These are phyloP conservation scores for Pomacea canaliculata DNA, from an alignment of 2,888 invertebrate genomes.

Conservation along the genomic window DNA sequence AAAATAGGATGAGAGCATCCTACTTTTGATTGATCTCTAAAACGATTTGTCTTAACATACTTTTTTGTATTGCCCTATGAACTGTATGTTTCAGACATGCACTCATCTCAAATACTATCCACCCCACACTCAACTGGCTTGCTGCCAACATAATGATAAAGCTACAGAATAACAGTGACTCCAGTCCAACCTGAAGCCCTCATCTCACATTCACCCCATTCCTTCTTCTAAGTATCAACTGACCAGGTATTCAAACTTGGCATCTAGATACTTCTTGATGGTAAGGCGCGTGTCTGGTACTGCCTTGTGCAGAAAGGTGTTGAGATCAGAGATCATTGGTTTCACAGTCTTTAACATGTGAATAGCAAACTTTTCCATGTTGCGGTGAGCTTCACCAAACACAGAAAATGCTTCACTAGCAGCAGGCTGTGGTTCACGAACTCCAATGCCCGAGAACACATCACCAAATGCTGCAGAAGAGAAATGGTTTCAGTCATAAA, in stretches of 20 bases:
- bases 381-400: conserved; percentile 94
- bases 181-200: too few relatives aligned
- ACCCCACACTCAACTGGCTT: too few relatives aligned
- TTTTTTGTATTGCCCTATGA: too few relatives aligned
- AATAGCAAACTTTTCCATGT: conserved; percentile 90
- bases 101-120: too few relatives aligned
- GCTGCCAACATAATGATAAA: too few relatives aligned
- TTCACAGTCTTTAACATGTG: conserved; percentile 90
- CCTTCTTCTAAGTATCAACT: conserved; percentile 32
- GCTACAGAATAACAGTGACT: too few relatives aligned
- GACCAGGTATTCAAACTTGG: conserved; percentile 95
- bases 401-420: conserved; percentile 95
- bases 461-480: conserved; percentile 85
- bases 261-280: conserved; percentile 97
- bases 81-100: too few relatives aligned
- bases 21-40: too few relatives aligned
- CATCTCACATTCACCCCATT: too few relatives aligned
- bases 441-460: conserved; percentile 93
- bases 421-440: conserved; percentile 92
- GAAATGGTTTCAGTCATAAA: background rate
- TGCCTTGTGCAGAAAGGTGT: conserved; percentile 94
- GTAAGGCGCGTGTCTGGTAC: conserved; percentile 98
- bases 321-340: conserved; percentile 93
- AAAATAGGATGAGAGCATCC: too few relatives aligned
- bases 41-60: too few relatives aligned